These are phyloP conservation scores for Xanthia icteritia DNA, from an alignment of 2,888 invertebrate genomes.

Conservation along the genomic window DNA sequence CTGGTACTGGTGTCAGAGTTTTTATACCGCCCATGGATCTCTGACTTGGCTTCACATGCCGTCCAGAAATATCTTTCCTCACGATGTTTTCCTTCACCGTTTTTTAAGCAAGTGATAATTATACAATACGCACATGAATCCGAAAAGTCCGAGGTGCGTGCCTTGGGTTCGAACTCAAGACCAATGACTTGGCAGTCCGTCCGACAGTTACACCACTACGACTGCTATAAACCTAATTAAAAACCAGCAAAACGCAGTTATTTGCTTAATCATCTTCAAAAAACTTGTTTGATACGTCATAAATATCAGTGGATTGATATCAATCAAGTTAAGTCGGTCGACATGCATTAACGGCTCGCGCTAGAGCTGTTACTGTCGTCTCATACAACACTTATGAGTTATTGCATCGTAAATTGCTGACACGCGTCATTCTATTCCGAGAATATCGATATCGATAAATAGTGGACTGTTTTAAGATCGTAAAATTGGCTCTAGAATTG, in stretches of 20 bases:
- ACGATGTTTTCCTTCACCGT: too few species aligned
- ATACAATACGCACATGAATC: too few species aligned
- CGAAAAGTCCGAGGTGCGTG: too few species aligned
- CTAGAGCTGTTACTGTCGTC: slow-evolving; percentile 82
- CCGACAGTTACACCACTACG: too few species aligned
- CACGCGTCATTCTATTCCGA: slow-evolving; percentile 76
- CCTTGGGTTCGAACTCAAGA: too few species aligned
- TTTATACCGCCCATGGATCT: too few species aligned
- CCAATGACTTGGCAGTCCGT: too few species aligned
- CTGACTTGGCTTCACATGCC: too few species aligned
- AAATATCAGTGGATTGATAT: slow-evolving; percentile 75
- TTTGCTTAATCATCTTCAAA: slow-evolving; percentile 47
- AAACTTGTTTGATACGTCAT: slow-evolving; percentile 57
- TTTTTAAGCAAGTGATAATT: too few species aligned
- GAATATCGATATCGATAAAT: slow-evolving; percentile 65
- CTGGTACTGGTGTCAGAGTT: too few species aligned
- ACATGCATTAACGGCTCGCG: slow-evolving; percentile 77
- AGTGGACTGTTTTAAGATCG: slow-evolving; percentile 17
- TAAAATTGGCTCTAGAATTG: slow-evolving; percentile 34
- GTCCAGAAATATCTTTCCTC: too few species aligned
- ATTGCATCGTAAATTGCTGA: slow-evolving; percentile 79
- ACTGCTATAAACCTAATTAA: slow-evolving; percentile 28
- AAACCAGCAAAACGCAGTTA: slow-evolving; percentile 9
- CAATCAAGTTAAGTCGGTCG: slow-evolving; percentile 76
- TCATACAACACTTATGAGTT: slow-evolving; percentile 81